phyloP scores from a whole-genome alignment of 2,888 invertebrate genomes.

The Diadromus collaris region DNA sequence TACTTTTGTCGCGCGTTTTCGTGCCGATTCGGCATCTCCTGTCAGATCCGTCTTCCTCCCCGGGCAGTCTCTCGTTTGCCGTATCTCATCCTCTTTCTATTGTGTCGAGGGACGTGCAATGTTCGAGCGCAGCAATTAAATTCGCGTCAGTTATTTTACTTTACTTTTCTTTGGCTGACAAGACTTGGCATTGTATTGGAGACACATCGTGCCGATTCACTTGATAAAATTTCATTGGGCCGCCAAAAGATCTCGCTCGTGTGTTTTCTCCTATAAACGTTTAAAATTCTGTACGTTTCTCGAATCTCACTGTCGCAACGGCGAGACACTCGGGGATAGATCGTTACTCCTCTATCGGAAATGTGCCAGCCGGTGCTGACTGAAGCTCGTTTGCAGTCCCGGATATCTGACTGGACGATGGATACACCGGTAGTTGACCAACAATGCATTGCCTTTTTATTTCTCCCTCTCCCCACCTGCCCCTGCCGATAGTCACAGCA shows the following conservation, averaged over 20 bases:
- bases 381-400: conserved; percentile 55
- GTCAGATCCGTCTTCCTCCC: conserved; percentile 38
- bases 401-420: conserved; percentile 52
- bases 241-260: conserved; percentile 22
- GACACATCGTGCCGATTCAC: conserved; percentile 9
- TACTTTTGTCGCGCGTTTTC: not conserved
- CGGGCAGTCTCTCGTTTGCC: conserved; percentile 5
- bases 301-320: conserved; percentile 27
- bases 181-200: conserved; percentile 22
- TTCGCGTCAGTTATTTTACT: conserved; percentile 46
- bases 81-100: conserved; percentile 27
- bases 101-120: conserved; percentile 44
- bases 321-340: conserved; percentile 11
- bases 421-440: conserved; percentile 39
- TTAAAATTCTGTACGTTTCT: conserved; percentile 22
- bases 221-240: conserved; percentile 32
- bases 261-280: conserved; percentile 15
- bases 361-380: conserved; percentile 57
- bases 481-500: not conserved
- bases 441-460: conserved; percentile 38
- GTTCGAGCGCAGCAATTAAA: conserved; percentile 57
- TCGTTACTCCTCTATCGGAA: conserved; percentile 55
- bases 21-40: conserved; percentile 52
- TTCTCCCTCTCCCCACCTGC: not conserved
- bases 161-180: conserved; percentile 3